phyloP scores from a whole-genome alignment of 2,797 vertebrate species.

The Jordanella pulchra region DNA sequence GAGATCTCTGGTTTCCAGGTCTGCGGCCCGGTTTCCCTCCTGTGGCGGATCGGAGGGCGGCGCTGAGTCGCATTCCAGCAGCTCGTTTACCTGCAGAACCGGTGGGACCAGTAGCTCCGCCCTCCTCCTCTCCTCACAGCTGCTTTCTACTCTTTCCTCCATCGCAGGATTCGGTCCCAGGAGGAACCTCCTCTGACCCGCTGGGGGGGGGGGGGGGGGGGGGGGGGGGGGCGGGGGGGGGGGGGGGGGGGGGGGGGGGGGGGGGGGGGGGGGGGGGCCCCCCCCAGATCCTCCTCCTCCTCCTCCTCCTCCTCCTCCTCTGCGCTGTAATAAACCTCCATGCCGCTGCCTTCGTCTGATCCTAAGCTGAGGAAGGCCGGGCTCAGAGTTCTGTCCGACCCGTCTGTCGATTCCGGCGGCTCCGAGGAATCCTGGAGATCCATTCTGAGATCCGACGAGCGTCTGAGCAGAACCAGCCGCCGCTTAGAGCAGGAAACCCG shows the following conservation, averaged over 20 bases:
- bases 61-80: slow-evolving; percentile 59
- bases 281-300: slow-evolving; percentile 19
- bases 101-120: slow-evolving; percentile 56
- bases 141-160: neutral
- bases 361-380: slow-evolving; percentile 62
- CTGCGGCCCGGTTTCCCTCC: slow-evolving; percentile 26
- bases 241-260: no score
- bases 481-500: slow-evolving; percentile 49
- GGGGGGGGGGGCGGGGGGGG: no score
- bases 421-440: neutral
- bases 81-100: slow-evolving; percentile 57
- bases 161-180: neutral
- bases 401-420: neutral
- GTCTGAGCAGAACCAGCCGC: slow-evolving; percentile 54
- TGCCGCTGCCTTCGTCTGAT: slow-evolving; percentile 62
- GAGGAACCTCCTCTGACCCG: neutral
- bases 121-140: slow-evolving; percentile 1
- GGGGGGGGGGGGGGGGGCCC: no score
- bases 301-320: slow-evolving; percentile 52
- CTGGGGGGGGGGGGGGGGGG: no score
- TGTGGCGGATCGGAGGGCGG: slow-evolving; percentile 38
- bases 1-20: slow-evolving; percentile 30
- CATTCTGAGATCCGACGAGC: slow-evolving; percentile 5
- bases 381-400: slow-evolving; percentile 19
- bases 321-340: slow-evolving; percentile 71